Evolutionary conservation across 2,888 invertebrate species (phyloP), one percentile per base, ranked within the genome.

Genomic region (Hipparchia sbordonii): DNA sequence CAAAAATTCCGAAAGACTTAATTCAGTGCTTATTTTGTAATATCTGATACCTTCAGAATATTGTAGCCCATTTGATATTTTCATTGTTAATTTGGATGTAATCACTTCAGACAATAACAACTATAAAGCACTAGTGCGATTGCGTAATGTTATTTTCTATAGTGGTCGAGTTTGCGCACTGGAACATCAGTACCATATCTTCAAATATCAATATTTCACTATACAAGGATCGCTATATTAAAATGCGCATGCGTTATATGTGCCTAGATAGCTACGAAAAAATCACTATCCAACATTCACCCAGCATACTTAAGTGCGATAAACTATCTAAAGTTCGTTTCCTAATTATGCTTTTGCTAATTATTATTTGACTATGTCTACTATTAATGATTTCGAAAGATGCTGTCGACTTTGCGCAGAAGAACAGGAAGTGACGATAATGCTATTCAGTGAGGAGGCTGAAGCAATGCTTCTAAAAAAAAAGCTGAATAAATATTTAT

Each of bases 401-500:
- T 90, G 94, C 84, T 96, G 96, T 86, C 95, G 96, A 77, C 95
- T 96, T 79, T 96, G 96, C 89, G 95, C 95, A 76, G 91, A 94
- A 79, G 94, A 95, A 82, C 94, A 94, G 80, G 94, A 94, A 82
- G 94, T 94, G 79, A 95, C 95, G 71, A 90, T 96, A 79, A 94
- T 95, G 91, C 94, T 96, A 88, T 96, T 95, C 84, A 95, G 95
- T 81, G 94, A 95, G 81, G 95, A 96, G 90, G 96, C 96, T 74
- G 94, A 95, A 85, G 94, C 94, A 82, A 94, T 95, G 89, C 94
- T 95, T 82, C 91, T 96, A 74, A 95, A 95, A 84, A 95, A 95
- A 77, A 96, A 96, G 90, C 95, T 96, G 79, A 94, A 94, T 82
- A 95, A 95, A 90, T 96, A 96, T 91, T 92, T 96, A 79, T 94